Base-by-base conservation (phyloP, 35 echinoderm and acorn worm genomes). In the Apostichopus japonicus region DNA sequence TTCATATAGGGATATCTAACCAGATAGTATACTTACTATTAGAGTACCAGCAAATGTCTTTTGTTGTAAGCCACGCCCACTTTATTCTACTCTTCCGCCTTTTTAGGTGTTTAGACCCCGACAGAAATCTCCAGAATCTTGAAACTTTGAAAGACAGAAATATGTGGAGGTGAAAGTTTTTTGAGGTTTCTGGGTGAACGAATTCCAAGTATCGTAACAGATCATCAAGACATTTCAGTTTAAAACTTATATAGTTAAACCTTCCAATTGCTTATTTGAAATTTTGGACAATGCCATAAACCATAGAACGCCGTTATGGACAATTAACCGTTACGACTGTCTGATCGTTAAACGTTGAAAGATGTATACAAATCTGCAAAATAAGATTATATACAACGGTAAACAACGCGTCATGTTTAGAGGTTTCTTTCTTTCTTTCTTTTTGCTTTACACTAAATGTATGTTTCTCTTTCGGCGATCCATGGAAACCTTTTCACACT, bases 121-220 rank as follows among this genome's bases (percentile, higher is more conserved):
- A 44, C 33, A 44, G 33, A 44, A 44, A 44, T 44, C 33, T 44
- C 33, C 33, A 44, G 33, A 44, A 44, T 44, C 33, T 44, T 44
- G 33, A 44, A 44, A 44, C 57, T 61, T 61, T 13, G 57, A 10
- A 13, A 13, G 57, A 61, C 22, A 75, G 71, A 75, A 21, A 75
- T 19, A 75, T 75, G 2, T 75, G 17, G 71, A 75, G 71, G 71
- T 75, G 21, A 75, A 75, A 75, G 71, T 75, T 75, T 44, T 19
- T 75, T 75, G 71, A 75, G 71, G 71, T 75, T 75, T 75, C 71
- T 75, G 71, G 71, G 71, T 75, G 71, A 75, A 75, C n/a, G 71
- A 23, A 75, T 75, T 7, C 71, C 71, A 75, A 75, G 71, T 75
- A 75, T 75, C 71, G 71, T 75, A 75, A 19, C 71, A n/a, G 15